phyloP scores from a whole-genome alignment of 2,113 vertebrate species.

The Oryzias celebensis region DNA sequence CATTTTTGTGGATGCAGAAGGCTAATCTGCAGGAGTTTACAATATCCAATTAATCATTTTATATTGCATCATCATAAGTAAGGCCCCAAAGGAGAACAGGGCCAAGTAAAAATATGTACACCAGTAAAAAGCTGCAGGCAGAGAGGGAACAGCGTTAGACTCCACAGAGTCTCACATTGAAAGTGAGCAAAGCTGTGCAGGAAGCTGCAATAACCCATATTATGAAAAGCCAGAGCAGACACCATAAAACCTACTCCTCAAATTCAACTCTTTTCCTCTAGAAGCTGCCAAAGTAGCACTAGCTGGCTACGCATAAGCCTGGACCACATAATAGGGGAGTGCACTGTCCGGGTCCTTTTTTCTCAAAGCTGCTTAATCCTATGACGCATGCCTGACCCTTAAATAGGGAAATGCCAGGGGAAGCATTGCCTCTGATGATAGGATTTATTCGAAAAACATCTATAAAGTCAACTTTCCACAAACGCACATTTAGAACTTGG shows the following conservation, averaged over 20 bases:
- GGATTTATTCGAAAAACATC: slow-evolving; percentile 42
- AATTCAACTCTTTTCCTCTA: slow-evolving; percentile 23
- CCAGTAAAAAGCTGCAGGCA: slow-evolving; percentile 42
- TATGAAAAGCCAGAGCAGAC: slow-evolving; percentile 39
- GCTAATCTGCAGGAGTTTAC: slow-evolving; percentile 28
- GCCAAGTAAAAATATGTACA: slow-evolving; percentile 31
- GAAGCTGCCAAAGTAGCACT: slow-evolving; percentile 24
- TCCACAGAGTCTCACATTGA: slow-evolving; percentile 42
- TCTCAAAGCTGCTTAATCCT: slow-evolving; percentile 23
- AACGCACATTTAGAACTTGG: slow-evolving; percentile 26
- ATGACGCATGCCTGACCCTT: slow-evolving; percentile 17
- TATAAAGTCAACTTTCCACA: slow-evolving; percentile 21
- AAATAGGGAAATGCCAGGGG: slow-evolving; percentile 24
- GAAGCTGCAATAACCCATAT: slow-evolving; percentile 36
- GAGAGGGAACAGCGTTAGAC: slow-evolving; percentile 33
- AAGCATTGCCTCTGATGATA: slow-evolving; percentile 47
- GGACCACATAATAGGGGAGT: slow-evolving; percentile 28
- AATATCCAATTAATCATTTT: slow-evolving; percentile 57
- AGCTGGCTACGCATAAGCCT: slow-evolving; percentile 38
- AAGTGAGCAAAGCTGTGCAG: slow-evolving; percentile 35
- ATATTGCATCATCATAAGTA: slow-evolving; percentile 46
- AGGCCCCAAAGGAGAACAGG: slow-evolving; percentile 29
- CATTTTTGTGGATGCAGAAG: neutral
- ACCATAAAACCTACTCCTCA: slow-evolving; percentile 51
- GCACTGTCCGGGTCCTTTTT: slow-evolving; percentile 15